phyloP scores from a whole-genome alignment of 2,888 invertebrate species.

The Torymus tubicola region DNA sequence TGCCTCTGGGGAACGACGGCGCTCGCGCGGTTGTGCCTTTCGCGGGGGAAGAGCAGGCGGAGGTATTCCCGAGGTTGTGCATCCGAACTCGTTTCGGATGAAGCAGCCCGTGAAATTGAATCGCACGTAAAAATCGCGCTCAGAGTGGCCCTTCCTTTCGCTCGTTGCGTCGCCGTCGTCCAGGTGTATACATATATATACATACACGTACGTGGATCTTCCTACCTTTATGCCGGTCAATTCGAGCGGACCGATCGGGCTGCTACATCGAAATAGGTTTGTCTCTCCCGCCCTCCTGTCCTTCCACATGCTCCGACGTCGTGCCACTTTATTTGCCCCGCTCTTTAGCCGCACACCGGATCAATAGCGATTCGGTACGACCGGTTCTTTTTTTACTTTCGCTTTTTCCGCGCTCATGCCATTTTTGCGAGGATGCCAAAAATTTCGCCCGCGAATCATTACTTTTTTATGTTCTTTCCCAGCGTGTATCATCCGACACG shows the following conservation, averaged over 20 bases:
- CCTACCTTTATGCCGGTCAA: conserved; percentile 53
- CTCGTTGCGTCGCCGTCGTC: neutral
- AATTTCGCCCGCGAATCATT: conserved; percentile 15
- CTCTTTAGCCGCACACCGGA: conserved; percentile 48
- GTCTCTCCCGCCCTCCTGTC: conserved; percentile 3
- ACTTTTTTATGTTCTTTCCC: neutral
- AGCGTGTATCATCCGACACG: neutral
- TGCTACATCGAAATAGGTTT: conserved; percentile 50
- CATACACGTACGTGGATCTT: neutral
- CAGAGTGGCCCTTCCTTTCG: conserved; percentile 32
- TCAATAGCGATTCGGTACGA: conserved; percentile 46
- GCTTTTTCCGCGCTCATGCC: neutral
- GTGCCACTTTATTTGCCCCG: conserved; percentile 48
- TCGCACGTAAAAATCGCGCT: conserved; percentile 62
- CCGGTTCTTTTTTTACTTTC: neutral
- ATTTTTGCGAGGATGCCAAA: conserved; percentile 9
- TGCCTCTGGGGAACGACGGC: conserved; percentile 19
- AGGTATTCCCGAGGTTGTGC: conserved; percentile 46
- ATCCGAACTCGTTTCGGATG: conserved; percentile 60
- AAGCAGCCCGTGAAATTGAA: conserved; percentile 65
- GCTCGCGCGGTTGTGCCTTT: conserved; percentile 25
- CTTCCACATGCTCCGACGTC: neutral
- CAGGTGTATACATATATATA: neutral
- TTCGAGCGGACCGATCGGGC: conserved; percentile 52
- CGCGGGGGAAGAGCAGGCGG: conserved; percentile 15